These are phyloP conservation scores for Tiliqua scincoides DNA, from an alignment of 2,113 vertebrate species.

Conservation along the genomic window DNA sequence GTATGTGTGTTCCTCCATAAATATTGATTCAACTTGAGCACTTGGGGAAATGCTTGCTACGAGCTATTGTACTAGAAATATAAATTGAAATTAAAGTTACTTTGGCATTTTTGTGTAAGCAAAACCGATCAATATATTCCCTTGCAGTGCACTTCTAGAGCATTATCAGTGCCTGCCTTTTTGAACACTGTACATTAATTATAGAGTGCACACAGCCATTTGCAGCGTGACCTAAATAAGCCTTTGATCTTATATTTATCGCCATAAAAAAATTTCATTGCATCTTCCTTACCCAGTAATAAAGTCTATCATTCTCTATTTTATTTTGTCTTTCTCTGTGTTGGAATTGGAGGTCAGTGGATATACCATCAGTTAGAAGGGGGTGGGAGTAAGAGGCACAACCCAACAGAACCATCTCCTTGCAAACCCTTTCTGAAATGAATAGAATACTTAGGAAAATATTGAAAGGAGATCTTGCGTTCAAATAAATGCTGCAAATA, in stretches of 20 bases:
- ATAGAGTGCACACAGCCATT: background rate
- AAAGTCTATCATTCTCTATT: background rate
- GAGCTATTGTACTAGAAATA: conserved; percentile 10
- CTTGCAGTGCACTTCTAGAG: conserved; percentile 8
- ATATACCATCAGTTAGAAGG: background rate
- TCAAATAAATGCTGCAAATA: too few relatives aligned
- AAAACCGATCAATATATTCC: conserved; percentile 19
- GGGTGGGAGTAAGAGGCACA: background rate
- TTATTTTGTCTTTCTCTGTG: background rate
- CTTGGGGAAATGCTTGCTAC: conserved; percentile 2
- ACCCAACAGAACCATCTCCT: background rate
- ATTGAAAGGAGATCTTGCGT: too few relatives aligned
- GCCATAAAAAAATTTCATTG: conserved; percentile 24
- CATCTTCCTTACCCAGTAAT: conserved; percentile 13
- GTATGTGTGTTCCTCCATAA: conserved; percentile 17
- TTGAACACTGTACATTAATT: conserved; percentile 29
- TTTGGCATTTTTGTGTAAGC: conserved; percentile 29
- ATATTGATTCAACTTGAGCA: conserved; percentile 33
- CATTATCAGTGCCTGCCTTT: conserved; percentile 27
- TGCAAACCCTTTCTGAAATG: background rate
- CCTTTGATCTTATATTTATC: conserved; percentile 11
- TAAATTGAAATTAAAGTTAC: conserved; percentile 45
- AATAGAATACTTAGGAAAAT: too few relatives aligned
- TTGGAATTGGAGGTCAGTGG: background rate
- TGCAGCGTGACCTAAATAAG: background rate